phyloP scores from a whole-genome alignment of 2,113 vertebrate genomes.

The Boulengeromyrus knoepffleri region DNA sequence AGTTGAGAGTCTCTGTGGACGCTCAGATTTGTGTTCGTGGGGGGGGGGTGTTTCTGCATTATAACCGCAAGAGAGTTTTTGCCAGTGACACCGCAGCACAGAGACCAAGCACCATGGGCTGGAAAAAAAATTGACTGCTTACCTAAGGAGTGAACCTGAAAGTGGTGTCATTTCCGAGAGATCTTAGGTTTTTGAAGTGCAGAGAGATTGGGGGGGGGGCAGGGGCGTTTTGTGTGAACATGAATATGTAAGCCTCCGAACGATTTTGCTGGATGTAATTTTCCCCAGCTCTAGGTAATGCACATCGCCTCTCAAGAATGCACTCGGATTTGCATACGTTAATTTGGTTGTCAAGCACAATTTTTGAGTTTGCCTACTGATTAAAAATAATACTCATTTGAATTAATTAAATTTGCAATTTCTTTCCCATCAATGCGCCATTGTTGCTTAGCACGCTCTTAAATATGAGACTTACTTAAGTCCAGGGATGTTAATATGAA shows the following conservation, averaged over 20 bases:
- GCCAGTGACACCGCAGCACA: not conserved
- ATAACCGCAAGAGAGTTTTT: not conserved
- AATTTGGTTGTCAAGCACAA: slow-evolving; percentile 46
- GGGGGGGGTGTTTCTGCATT: not conserved
- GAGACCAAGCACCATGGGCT: slow-evolving; percentile 2
- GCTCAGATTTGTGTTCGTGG: not conserved
- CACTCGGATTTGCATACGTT: slow-evolving; percentile 40
- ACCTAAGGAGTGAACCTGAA: slow-evolving; percentile 13
- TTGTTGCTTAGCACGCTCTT: slow-evolving; percentile 22
- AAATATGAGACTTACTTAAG: slow-evolving; percentile 26
- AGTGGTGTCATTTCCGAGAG: slow-evolving; percentile 21
- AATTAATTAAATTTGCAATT: slow-evolving; percentile 43
- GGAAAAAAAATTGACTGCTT: slow-evolving; percentile 18
- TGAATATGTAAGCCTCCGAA: slow-evolving; percentile 32
- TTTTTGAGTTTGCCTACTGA: slow-evolving; percentile 39
- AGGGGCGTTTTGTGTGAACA: slow-evolving; percentile 23
- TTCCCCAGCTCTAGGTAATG: slow-evolving; percentile 34
- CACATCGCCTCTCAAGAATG: slow-evolving; percentile 27
- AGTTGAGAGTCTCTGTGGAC: not conserved
- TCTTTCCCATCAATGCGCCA: slow-evolving; percentile 27
- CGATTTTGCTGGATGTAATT: slow-evolving; percentile 28
- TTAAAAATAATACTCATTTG: slow-evolving; percentile 48
- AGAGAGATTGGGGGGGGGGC: slow-evolving; percentile 14
- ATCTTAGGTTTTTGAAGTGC: slow-evolving; percentile 18
- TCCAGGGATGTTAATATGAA: slow-evolving; percentile 32